phyloP scores from a whole-genome alignment of 2,113 vertebrate genomes.

The Etia nguti region DNA sequence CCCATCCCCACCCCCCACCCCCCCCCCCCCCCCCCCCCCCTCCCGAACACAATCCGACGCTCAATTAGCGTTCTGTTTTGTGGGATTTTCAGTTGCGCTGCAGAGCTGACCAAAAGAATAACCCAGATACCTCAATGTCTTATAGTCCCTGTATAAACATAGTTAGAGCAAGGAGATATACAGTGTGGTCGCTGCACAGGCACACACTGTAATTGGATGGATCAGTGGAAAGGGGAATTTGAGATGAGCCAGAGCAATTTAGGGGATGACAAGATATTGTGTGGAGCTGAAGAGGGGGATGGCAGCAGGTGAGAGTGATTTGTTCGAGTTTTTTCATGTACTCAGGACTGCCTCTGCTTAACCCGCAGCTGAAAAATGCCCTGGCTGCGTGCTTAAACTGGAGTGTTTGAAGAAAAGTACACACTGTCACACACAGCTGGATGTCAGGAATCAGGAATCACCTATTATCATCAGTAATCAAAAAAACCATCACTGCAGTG shows the following conservation, averaged over 20 bases:
- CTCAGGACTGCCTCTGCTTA: background rate
- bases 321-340: background rate
- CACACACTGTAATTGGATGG: constrained; percentile 53
- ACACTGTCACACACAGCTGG: background rate
- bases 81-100: constrained; percentile 50
- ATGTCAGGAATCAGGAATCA: background rate
- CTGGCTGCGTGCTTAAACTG: background rate
- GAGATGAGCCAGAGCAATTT: constrained; percentile 57
- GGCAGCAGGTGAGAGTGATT: constrained; percentile 60
- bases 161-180: constrained; percentile 55
- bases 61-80: constrained; percentile 59
- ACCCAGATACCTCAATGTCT: constrained; percentile 65
- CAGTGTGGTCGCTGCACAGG: constrained; percentile 30
- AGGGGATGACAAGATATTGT: constrained; percentile 57
- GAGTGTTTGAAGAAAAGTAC: background rate
- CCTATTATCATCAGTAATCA: background rate
- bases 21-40: background rate
- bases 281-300: constrained; percentile 29
- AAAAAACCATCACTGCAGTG: background rate
- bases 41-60: constrained; percentile 27
- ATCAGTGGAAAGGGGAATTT: constrained; percentile 59
- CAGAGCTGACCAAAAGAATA: constrained; percentile 57
- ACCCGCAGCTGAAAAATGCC: background rate
- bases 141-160: constrained; percentile 62
- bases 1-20: no score